Conservation (phyloP, 2,113 vertebrate species). For the Rhineura floridana region DNA sequence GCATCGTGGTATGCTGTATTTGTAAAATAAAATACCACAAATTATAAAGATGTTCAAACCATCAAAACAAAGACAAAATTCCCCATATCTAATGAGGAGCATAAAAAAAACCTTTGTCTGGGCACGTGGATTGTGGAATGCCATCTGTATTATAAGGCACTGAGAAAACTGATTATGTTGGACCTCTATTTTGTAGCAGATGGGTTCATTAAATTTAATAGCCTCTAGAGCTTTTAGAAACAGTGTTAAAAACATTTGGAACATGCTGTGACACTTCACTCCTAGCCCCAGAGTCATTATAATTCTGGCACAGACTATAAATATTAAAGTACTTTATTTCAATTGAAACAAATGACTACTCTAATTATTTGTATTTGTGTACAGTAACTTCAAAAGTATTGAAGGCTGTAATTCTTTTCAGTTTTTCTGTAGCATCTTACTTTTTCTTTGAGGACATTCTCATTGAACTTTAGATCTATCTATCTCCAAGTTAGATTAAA, state of each 20-base stretch:
- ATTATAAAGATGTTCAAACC: conserved; percentile 74
- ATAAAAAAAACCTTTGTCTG: conserved; percentile 72
- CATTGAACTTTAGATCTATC: conserved; percentile 34
- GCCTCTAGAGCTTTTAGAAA: conserved; percentile 86
- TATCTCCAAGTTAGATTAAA: conserved; percentile 42
- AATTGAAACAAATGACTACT: conserved; percentile 75
- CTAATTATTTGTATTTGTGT: conserved; percentile 69
- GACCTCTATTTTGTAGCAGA: conserved; percentile 85
- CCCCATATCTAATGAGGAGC: conserved; percentile 59
- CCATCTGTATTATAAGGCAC: conserved; percentile 82
- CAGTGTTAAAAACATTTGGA: conserved; percentile 84
- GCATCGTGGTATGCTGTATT: conserved; percentile 53
- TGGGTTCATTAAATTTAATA: conserved; percentile 92
- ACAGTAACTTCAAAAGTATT: conserved; percentile 65
- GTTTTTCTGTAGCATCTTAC: conserved; percentile 14
- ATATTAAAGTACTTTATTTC: conserved; percentile 83
- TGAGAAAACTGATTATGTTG: conserved; percentile 79
- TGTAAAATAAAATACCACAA: conserved; percentile 66
- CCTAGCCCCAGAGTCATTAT: conserved; percentile 80
- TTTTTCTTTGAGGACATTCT: conserved; percentile 47
- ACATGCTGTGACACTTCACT: conserved; percentile 84
- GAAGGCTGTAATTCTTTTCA: conserved; percentile 50
- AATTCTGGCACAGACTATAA: conserved; percentile 81
- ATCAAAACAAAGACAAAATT: conserved; percentile 61
- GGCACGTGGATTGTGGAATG: conserved; percentile 71